Evolutionary conservation across 1,140 invertebrate species (phyloP), one percentile per base, ranked within the genome.

Genomic region (Archegozetes longisetosus): DNA sequence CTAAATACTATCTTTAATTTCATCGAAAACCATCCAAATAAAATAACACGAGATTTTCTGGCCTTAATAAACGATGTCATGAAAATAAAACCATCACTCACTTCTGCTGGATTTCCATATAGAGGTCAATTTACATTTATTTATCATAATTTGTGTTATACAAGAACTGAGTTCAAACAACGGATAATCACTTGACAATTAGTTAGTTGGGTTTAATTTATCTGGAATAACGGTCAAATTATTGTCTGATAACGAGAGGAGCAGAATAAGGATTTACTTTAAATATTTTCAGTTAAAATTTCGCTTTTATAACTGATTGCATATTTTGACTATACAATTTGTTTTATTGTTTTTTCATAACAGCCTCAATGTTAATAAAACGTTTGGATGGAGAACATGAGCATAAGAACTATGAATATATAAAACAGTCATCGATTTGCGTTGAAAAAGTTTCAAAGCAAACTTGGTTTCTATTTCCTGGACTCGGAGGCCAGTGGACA

Each of bases 401-500:
- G n/a, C n/a, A n/a, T n/a, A n/a, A n/a, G n/a, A n/a, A n/a, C n/a
- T n/a, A n/a, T n/a, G n/a, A n/a, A n/a, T n/a, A n/a, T n/a, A n/a
- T n/a, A n/a, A n/a, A n/a, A n/a, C n/a, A n/a, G n/a, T n/a, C n/a
- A n/a, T n/a, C n/a, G n/a, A n/a, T n/a, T n/a, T n/a, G n/a, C n/a
- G n/a, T n/a, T n/a, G n/a, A n/a, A n/a, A n/a, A n/a, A 57, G 26
- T 63, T 63, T 58, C 72, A 73, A 27, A 65, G 65, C n/a, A 78
- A 85, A 23, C 90, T 89, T 0, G 73, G 95, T 29, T 95, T 88
- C 86, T 95, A 81, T 71, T 77, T 95, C 46, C 92, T 73, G 85
- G 89, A 50, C 96, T 97, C 91, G 93, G 96, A 90, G 94, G 94
- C 28, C 93, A 97, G 74, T 97, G 92, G 92, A 75, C 82, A 50